Evolutionary conservation across 2,797 vertebrate species (phyloP).

Genomic region (Limnodromus scolopaceus): DNA sequence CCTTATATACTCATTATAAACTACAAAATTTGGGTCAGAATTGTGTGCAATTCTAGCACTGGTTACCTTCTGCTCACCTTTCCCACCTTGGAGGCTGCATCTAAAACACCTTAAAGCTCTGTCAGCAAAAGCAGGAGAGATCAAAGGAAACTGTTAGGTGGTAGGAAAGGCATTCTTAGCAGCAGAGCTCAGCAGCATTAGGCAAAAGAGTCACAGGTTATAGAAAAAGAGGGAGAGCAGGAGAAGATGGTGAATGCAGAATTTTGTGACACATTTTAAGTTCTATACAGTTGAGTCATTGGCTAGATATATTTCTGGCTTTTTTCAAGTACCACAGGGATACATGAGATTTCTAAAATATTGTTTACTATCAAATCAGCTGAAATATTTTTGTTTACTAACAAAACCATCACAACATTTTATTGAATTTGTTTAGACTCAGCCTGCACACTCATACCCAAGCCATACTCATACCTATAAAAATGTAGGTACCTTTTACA

Average conservation of each 20-base stretch:
- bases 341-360: background rate
- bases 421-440: background rate
- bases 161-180: background rate
- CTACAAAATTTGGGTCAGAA: background rate
- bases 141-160: background rate
- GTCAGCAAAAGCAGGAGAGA: background rate
- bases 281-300: background rate
- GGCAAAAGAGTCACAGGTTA: background rate
- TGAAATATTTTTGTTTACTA: background rate
- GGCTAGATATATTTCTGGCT: background rate
- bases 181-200: background rate
- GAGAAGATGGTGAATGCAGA: background rate
- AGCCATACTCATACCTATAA: background rate
- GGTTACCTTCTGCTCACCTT: background rate
- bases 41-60: background rate
- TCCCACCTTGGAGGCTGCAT: background rate
- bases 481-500: background rate
- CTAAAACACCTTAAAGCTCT: background rate
- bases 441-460: background rate
- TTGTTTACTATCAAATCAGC: background rate
- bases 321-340: background rate
- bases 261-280: background rate
- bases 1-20: background rate
- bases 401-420: background rate
- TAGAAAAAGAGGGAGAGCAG: background rate